phyloP scores from a whole-genome alignment of 2,797 vertebrate genomes.

The Allochrocebus solatus region DNA sequence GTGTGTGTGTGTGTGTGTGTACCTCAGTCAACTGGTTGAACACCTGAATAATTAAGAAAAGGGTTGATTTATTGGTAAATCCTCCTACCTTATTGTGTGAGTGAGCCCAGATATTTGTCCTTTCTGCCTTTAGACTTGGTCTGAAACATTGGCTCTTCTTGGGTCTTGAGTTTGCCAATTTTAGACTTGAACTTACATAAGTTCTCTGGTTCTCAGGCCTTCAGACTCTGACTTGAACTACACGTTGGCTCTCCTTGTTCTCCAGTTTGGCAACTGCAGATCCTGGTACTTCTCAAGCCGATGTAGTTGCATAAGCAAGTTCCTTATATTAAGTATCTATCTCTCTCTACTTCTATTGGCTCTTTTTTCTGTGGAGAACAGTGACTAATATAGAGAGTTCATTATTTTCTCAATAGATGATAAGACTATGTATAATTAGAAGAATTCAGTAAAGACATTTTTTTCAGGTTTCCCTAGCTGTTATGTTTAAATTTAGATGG shows the following conservation, averaged over 20 bases:
- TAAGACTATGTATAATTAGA: neutral
- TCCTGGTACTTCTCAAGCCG: neutral
- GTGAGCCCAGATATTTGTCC: neutral
- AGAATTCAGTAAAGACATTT: conserved; percentile 2
- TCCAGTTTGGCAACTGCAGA: neutral
- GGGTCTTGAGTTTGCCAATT: neutral
- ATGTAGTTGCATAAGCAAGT: neutral
- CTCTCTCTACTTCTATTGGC: neutral
- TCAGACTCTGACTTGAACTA: neutral
- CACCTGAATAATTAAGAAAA: neutral
- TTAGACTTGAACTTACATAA: neutral
- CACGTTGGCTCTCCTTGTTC: neutral
- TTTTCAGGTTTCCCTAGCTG: neutral
- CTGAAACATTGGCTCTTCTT: neutral
- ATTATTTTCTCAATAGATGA: neutral
- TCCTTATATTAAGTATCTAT: neutral
- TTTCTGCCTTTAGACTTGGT: neutral
- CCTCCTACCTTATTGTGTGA: neutral
- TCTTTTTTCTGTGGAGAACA: conserved; percentile 4
- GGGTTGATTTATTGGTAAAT: neutral
- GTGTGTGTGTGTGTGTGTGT: neutral
- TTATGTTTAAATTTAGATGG: neutral
- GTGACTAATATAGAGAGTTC: neutral
- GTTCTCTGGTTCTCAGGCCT: neutral
- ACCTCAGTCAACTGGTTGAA: neutral